Evolutionary conservation across 35 echinoderm and acorn worm species (phyloP), one percentile per base, ranked within the genome.

Genomic region (Ophiothrix spiculata): DNA sequence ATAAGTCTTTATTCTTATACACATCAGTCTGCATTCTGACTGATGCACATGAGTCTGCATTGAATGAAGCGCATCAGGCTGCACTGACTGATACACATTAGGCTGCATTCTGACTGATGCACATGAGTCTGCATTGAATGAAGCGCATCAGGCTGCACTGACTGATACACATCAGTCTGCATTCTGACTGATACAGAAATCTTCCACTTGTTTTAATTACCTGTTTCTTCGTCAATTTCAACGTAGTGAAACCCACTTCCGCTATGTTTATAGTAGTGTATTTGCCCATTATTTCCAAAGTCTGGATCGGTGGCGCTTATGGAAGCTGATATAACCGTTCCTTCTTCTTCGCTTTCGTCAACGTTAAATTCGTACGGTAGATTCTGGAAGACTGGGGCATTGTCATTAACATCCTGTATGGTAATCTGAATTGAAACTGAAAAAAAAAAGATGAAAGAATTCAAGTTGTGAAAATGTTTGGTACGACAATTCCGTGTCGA

Each of bases 401-500:
- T 87, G 74, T 94, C 92, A 39, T 94, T 94, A 0, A 90, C 80
- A 74, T 94, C 92, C 6, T 69, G 32, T 42, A 94, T 40, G 1
- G 56, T 87, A 33, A 94, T 74, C 28, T 37, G 74, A 29, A 93
- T 17, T 10, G 8, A 38, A 42, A 82, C 91, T 93, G 91, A n/a
- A 0, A 41, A 79, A 31, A 84, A 16, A 12, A 75, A 76, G 37
- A 28, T 23, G 10, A 16, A 77, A 14, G 33, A 14, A 13, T 16
- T 32, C 16, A 16, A 75, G 12, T 15, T 12, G 19, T 14, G 13
- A 63, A 56, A 60, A n/a, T 23, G 40, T 56, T 60, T 14, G 35
- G 35, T 33, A 0, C 35, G 16, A 21, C 23, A 63, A 39, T 56
- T 39, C 23, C 45, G 33, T 56, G 35, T 82, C 25, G 49, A 56